These are phyloP conservation scores for Spilarctia lutea DNA, from an alignment of 2,888 invertebrate species.

Conservation along the genomic window DNA sequence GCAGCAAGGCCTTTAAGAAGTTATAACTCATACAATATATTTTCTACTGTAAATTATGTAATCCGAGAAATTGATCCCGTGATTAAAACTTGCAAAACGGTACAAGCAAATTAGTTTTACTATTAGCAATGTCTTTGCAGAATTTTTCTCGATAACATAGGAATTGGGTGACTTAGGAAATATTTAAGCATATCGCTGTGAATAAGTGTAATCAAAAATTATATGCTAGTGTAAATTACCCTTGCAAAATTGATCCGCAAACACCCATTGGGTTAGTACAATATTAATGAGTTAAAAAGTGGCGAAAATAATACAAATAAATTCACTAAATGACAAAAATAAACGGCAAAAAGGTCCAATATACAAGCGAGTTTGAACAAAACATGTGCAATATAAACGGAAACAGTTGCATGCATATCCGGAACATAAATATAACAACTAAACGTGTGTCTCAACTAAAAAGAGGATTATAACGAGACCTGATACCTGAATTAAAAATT, in stretches of 20 bases:
- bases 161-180: neutral
- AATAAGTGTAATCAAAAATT: neutral
- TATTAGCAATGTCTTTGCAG: neutral
- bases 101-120: neutral
- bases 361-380: constrained; percentile 68
- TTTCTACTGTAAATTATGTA: neutral
- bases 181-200: neutral
- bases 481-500: neutral
- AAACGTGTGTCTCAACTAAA: constrained; percentile 7
- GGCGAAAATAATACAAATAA: constrained; percentile 22
- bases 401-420: constrained; percentile 58
- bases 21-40: neutral
- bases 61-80: neutral
- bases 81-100: neutral
- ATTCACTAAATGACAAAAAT: constrained; percentile 24
- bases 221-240: constrained; percentile 7
- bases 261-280: constrained; percentile 57
- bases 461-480: constrained; percentile 6
- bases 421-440: constrained; percentile 31
- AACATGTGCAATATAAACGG: constrained; percentile 59
- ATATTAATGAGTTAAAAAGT: constrained; percentile 46
- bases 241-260: constrained; percentile 32
- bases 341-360: constrained; percentile 73
- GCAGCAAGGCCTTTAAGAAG: neutral
- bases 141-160: neutral